Evolutionary conservation across 2,888 invertebrate species (phyloP).

Genomic region (Gymnoscelis rufifasciata): DNA sequence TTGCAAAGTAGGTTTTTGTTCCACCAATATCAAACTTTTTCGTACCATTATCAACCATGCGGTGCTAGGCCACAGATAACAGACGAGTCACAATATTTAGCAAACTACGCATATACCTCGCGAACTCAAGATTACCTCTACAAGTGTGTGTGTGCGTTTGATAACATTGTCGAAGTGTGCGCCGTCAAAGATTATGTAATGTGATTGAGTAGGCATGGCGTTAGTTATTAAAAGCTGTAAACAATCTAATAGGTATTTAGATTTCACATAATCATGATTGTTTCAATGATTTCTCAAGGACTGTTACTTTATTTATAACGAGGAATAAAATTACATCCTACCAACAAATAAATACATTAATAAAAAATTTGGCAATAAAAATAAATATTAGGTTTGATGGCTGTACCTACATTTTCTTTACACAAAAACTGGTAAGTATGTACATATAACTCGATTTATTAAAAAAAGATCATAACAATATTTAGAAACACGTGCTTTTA

Average conservation of each 20-base stretch:
- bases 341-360: no score
- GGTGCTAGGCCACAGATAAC: conserved; percentile 11
- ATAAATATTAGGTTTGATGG: no score
- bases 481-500: neutral
- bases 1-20: no score
- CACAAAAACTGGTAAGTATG: no score
- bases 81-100: conserved; percentile 13
- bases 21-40: conserved; percentile 4
- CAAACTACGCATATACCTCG: conserved; percentile 50
- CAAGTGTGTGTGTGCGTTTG: conserved; percentile 21
- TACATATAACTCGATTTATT: neutral
- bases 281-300: neutral
- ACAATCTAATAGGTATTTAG: conserved; percentile 7
- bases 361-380: no score
- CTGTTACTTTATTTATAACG: no score
- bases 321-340: no score
- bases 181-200: conserved; percentile 38
- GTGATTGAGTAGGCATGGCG: conserved; percentile 16
- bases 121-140: neutral
- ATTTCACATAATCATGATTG: neutral
- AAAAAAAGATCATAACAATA: neutral
- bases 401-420: no score
- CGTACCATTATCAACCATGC: conserved; percentile 10
- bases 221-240: conserved; percentile 7
- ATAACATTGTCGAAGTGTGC: conserved; percentile 35